Percentiles rank a stretch among this genome's conserved stretches.
These are phyloP conservation scores for Armadillidium nasatum DNA, from an alignment of 1,140 invertebrate genomes.

Conservation along the genomic window DNA sequence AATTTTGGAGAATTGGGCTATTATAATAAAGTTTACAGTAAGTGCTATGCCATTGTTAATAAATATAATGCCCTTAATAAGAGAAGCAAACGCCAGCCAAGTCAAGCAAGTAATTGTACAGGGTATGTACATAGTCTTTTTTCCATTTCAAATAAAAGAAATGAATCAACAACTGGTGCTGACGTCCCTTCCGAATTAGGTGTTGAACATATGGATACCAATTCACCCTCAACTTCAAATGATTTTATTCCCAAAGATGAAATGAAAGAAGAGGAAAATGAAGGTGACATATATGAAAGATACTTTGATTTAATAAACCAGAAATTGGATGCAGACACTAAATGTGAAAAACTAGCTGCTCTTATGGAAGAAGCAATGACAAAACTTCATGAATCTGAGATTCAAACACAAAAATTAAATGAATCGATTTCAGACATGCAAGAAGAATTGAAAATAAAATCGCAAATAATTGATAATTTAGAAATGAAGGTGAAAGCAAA, in stretches of 20 bases:
- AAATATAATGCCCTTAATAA: neutral
- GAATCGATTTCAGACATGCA: neutral
- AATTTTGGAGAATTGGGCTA: neutral
- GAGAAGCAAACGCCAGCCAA: neutral
- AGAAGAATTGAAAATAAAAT: neutral
- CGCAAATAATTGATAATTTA: neutral
- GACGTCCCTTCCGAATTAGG: neutral
- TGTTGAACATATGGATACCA: neutral
- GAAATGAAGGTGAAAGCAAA: neutral
- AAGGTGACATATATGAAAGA: neutral
- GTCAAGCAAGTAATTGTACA: neutral
- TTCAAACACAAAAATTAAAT: neutral
- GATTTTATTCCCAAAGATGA: constrained; percentile 6
- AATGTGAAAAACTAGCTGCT: neutral
- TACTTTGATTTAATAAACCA: constrained; percentile 7
- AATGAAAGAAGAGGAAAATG: neutral
- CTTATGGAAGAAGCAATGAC: neutral
- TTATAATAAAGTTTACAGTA: constrained; percentile 6
- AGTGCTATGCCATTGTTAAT: neutral
- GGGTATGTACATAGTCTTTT: neutral
- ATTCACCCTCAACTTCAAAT: neutral
- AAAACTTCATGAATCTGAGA: neutral
- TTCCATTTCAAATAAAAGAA: neutral
- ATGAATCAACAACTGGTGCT: neutral
- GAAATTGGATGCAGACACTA: neutral